phyloP scores from a whole-genome alignment of 92 coral and sea anemone species.

The Desmophyllum pertusum region DNA sequence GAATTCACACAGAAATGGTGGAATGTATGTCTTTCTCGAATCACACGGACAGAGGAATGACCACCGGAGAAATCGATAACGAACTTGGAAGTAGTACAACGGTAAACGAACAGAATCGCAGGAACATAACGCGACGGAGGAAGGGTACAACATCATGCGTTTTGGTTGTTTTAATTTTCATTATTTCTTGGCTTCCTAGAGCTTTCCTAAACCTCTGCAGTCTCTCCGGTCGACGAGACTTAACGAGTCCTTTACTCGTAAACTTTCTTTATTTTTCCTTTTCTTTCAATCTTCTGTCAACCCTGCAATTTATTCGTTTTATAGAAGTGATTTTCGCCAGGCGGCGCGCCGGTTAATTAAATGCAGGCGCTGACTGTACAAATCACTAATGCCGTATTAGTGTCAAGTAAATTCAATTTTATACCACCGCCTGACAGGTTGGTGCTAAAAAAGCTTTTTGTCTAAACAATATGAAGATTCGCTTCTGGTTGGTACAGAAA shows the following conservation, averaged over 20 bases:
- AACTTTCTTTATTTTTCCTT: constrained; percentile 61
- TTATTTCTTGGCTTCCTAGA: constrained; percentile 71
- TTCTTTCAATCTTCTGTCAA: constrained; percentile 69
- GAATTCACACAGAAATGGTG: constrained; percentile 23
- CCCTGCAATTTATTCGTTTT: constrained; percentile 64
- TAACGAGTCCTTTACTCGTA: constrained; percentile 27
- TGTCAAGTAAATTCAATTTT: background rate
- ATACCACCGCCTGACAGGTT: background rate
- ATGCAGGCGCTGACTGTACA: background rate
- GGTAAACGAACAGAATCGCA: background rate
- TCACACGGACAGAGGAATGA: background rate
- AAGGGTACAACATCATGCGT: constrained; percentile 68
- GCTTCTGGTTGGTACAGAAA: background rate
- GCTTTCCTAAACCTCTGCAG: constrained; percentile 44
- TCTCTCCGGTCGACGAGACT: constrained; percentile 5
- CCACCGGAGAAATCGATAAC: background rate
- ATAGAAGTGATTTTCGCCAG: constrained; percentile 70
- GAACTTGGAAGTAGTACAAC: background rate
- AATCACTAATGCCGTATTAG: background rate
- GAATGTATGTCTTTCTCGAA: background rate
- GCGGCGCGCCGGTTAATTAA: constrained; percentile 51
- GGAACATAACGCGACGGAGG: constrained; percentile 2
- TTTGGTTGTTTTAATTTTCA: constrained; percentile 49
- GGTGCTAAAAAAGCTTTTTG: background rate
- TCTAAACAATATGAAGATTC: background rate